These are phyloP conservation scores for Ectemnius lituratus DNA, from an alignment of 2,888 invertebrate species.

Conservation along the genomic window DNA sequence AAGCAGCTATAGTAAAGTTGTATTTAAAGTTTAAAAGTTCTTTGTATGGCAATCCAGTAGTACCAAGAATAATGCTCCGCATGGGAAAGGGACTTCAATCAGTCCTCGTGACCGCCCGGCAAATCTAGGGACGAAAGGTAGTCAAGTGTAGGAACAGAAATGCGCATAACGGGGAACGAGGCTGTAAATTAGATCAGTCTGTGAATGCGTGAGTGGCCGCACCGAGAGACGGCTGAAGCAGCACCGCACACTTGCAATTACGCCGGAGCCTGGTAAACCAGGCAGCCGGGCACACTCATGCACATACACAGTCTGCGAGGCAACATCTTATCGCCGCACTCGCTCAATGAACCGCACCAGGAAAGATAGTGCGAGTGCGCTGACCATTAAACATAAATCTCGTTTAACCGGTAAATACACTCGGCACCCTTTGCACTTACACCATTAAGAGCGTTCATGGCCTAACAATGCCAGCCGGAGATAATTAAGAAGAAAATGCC, in stretches of 20 bases:
- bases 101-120: constrained; percentile 36
- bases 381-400: constrained; percentile 17
- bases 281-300: neutral
- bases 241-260: constrained; percentile 35
- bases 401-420: neutral
- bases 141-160: constrained; percentile 55
- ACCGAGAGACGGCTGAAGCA: constrained; percentile 35
- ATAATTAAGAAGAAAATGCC: too few relatives aligned
- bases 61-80: constrained; percentile 9
- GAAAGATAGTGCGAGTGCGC: too few relatives aligned
- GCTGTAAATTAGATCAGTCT: constrained; percentile 60
- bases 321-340: constrained; percentile 7
- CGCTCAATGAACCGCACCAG: neutral
- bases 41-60: too few relatives aligned
- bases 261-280: constrained; percentile 12
- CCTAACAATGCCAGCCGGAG: too few relatives aligned
- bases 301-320: neutral
- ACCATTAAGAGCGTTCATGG: too few relatives aligned
- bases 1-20: too few relatives aligned
- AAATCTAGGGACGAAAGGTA: constrained; percentile 23
- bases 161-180: constrained; percentile 39
- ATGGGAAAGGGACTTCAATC: constrained; percentile 38
- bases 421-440: too few relatives aligned
- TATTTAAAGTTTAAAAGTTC: too few relatives aligned
- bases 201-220: constrained; percentile 48